Evolutionary conservation across 2,797 vertebrate genomes (phyloP).

Genomic region (Epinephelus awoara): DNA sequence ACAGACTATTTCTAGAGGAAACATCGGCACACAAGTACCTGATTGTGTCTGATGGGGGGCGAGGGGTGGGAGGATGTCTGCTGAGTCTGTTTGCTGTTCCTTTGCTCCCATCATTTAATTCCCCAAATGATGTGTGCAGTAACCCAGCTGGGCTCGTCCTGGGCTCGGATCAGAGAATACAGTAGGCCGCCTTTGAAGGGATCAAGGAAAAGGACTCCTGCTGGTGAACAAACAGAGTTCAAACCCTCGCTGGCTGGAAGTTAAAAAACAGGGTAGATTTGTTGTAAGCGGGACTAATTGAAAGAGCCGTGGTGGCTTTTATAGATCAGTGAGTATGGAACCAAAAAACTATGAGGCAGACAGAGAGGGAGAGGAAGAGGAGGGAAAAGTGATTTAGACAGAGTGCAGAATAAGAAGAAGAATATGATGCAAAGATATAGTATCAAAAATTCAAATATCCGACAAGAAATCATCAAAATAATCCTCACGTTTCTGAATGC

Average conservation of each 20-base stretch:
- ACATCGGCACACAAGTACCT: conserved; percentile 26
- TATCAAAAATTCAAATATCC: too few species aligned
- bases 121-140: conserved; percentile 73
- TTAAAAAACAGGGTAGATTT: conserved; percentile 56
- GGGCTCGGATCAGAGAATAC: conserved; percentile 74
- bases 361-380: background rate
- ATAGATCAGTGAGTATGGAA: conserved; percentile 22
- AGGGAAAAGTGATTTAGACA: conserved; percentile 7
- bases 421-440: too few species aligned
- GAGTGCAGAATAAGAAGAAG: too few species aligned
- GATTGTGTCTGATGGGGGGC: conserved; percentile 42
- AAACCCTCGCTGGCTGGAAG: conserved; percentile 58
- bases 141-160: conserved; percentile 63
- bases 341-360: conserved; percentile 18
- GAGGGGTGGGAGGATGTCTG: conserved; percentile 22
- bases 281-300: conserved; percentile 45
- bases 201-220: conserved; percentile 72
- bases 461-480: too few species aligned
- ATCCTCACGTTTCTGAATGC: too few species aligned
- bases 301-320: conserved; percentile 46
- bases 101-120: conserved; percentile 73
- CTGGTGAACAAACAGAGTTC: conserved; percentile 80
- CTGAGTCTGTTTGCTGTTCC: conserved; percentile 71
- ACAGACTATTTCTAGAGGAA: conserved; percentile 21
- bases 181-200: conserved; percentile 73